A percentile compares a stretch with the other conserved stretches of the same genome.
Conservation (phyloP, 2,797 vertebrate species). For the Orestias chungarensis region DNA sequence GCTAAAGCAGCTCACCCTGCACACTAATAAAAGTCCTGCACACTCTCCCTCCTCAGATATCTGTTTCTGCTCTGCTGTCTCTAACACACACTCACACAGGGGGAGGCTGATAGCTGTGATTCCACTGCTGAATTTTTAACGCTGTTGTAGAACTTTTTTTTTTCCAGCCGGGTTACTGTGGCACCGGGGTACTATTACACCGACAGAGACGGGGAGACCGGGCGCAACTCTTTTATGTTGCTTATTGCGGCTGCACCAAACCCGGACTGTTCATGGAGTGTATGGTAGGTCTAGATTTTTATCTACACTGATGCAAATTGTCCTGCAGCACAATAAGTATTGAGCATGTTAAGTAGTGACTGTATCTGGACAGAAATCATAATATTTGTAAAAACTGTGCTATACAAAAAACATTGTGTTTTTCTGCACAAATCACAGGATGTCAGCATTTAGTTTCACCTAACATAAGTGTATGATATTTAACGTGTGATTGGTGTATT, state of each 20-base stretch:
- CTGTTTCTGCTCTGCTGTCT: constrained; percentile 69
- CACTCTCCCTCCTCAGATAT: constrained; percentile 50
- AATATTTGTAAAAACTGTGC: background rate
- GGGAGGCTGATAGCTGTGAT: constrained; percentile 72
- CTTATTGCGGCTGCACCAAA: constrained; percentile 44
- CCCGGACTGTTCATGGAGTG: constrained; percentile 44
- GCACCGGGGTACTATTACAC: constrained; percentile 68
- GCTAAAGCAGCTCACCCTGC: constrained; percentile 39
- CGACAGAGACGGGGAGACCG: constrained; percentile 41
- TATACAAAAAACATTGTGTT: background rate
- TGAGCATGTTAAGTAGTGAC: background rate
- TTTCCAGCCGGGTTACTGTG: constrained; percentile 76
- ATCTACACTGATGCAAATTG: background rate
- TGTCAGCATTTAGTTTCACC: background rate
- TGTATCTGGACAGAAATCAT: background rate
- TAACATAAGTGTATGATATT: background rate
- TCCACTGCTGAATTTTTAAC: constrained; percentile 86
- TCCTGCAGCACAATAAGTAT: background rate
- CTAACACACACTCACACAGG: constrained; percentile 47
- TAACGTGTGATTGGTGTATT: background rate
- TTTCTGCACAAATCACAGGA: background rate
- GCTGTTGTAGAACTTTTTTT: constrained; percentile 81
- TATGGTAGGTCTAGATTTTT: constrained; percentile 44
- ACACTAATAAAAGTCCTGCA: constrained; percentile 43
- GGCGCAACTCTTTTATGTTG: constrained; percentile 45